These are phyloP conservation scores for Cepphus grylle DNA, from an alignment of 2,113 vertebrate species.

Conservation along the genomic window DNA sequence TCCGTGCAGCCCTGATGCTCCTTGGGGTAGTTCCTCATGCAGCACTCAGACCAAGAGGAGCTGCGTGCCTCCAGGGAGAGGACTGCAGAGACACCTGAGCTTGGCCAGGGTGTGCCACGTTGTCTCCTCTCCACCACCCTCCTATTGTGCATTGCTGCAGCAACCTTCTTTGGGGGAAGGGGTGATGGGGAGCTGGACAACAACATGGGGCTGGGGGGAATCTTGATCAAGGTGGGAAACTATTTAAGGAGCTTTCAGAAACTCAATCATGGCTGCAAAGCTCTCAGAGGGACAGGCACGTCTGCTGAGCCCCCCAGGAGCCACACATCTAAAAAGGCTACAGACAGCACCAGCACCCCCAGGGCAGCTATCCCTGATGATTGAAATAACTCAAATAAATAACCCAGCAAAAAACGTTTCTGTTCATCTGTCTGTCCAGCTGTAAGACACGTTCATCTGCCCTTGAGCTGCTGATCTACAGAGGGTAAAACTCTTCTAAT, in stretches of 20 bases:
- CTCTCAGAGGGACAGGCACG: neutral
- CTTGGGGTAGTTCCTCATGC: neutral
- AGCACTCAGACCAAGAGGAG: neutral
- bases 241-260: neutral
- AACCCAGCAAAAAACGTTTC: neutral
- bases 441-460: neutral
- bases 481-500: neutral
- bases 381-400: neutral
- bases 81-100: neutral
- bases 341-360: neutral
- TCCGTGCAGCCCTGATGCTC: neutral
- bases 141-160: neutral
- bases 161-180: neutral
- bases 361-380: neutral
- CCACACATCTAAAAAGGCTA: neutral
- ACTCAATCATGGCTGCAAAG: neutral
- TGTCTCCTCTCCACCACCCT: neutral
- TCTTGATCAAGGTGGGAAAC: neutral
- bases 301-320: neutral
- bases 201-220: neutral
- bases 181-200: neutral
- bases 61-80: neutral
- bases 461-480: neutral
- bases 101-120: neutral
- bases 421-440: neutral